These are phyloP conservation scores for Morbakka virulenta DNA, from an alignment of 30 jellyfish, hydroid and myxozoan genomes.

Conservation along the genomic window DNA sequence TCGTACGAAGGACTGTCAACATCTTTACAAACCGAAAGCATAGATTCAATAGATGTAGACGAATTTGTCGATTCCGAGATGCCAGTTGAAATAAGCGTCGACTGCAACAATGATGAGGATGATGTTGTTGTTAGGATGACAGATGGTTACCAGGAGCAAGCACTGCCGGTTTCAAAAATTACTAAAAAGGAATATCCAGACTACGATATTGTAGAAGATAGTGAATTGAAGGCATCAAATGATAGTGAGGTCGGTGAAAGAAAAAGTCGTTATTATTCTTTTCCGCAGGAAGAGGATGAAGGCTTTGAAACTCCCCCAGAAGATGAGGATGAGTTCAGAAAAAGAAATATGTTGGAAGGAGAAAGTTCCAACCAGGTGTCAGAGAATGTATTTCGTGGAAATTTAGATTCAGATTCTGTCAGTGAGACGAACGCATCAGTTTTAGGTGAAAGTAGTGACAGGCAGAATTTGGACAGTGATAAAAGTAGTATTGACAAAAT, in stretches of 20 bases:
- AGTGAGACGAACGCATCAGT: too few species aligned
- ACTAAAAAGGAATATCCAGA: background rate
- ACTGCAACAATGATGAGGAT: slow-evolving; percentile 5
- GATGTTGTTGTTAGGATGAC: background rate
- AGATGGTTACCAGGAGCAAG: background rate
- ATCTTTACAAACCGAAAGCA: slow-evolving; percentile 47
- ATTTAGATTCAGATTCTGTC: too few species aligned
- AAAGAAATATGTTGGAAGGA: too few species aligned
- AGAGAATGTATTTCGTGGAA: too few species aligned
- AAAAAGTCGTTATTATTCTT: background rate
- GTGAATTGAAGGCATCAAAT: background rate
- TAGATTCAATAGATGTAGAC: slow-evolving; percentile 22
- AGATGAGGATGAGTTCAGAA: background rate
- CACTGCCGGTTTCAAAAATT: background rate
- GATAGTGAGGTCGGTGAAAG: background rate
- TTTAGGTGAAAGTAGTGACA: too few species aligned
- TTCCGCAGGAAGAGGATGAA: background rate
- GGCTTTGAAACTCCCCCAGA: background rate
- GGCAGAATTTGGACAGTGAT: too few species aligned
- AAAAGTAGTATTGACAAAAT: too few species aligned
- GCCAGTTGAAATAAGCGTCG: slow-evolving; percentile 79
- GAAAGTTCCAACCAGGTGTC: too few species aligned
- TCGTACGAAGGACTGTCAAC: slow-evolving; percentile 79
- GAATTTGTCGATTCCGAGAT: slow-evolving; percentile 76
- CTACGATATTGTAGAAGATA: background rate